A percentile compares a stretch with the other conserved stretches of the same genome.
phyloP scores from a whole-genome alignment of 2,888 invertebrate species.

The Phanerotoma sp. region DNA sequence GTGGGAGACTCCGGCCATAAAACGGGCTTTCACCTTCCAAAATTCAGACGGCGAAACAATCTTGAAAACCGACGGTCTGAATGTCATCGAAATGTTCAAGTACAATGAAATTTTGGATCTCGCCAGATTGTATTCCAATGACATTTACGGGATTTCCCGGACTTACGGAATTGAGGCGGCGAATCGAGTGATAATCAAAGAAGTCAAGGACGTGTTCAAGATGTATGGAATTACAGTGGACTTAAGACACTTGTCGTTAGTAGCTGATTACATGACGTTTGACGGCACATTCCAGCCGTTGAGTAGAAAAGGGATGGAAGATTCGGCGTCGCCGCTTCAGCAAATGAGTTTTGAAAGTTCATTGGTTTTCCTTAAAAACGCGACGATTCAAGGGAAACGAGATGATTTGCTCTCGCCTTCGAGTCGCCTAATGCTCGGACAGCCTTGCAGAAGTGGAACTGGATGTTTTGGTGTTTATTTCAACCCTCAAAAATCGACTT shows the following conservation, averaged over 20 bases:
- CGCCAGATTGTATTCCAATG: constrained; percentile 86
- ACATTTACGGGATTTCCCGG: constrained; percentile 86
- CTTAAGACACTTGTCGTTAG: constrained; percentile 85
- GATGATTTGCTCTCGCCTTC: constrained; percentile 84
- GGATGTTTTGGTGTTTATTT: constrained; percentile 61
- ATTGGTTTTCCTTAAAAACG: constrained; percentile 78
- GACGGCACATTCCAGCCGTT: constrained; percentile 88
- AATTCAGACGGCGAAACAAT: constrained; percentile 64
- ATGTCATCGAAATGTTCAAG: constrained; percentile 87
- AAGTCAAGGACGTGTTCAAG: constrained; percentile 94
- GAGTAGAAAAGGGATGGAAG: constrained; percentile 87
- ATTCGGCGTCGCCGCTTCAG: constrained; percentile 90
- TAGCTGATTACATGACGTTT: constrained; percentile 98
- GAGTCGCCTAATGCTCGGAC: constrained; percentile 83
- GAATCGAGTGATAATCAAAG: constrained; percentile 84
- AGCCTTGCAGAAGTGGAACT: constrained; percentile 80
- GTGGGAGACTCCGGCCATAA: constrained; percentile 78
- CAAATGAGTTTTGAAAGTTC: constrained; percentile 99
- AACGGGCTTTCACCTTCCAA: constrained; percentile 78
- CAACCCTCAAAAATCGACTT: constrained; percentile 13
- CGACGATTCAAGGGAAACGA: constrained; percentile 69
- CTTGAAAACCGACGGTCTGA: constrained; percentile 94
- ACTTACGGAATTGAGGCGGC: constrained; percentile 98
- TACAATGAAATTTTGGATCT: constrained; percentile 77
- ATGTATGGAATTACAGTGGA: constrained; percentile 97